phyloP scores from a whole-genome alignment of 2,888 invertebrate genomes.

The Heliothis peltigera region DNA sequence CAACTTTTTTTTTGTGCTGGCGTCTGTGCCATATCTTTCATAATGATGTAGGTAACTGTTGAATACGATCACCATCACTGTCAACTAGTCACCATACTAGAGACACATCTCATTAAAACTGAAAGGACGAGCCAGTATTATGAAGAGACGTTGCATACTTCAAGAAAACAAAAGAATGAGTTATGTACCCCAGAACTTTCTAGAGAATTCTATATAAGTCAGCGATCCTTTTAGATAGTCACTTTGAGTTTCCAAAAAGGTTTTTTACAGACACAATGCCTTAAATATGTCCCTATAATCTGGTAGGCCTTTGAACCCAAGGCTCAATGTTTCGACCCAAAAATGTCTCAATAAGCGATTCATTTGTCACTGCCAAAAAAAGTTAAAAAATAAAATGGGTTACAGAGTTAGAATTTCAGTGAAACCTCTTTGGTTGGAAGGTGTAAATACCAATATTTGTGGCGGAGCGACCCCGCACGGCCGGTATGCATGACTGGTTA shows the following conservation, averaged over 20 bases:
- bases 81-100: not conserved
- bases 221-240: not conserved
- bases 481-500: conserved; percentile 22
- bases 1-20: too few species aligned
- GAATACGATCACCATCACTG: not conserved
- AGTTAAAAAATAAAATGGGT: conserved; percentile 21
- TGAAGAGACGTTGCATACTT: too few species aligned
- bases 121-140: not conserved
- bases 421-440: conserved; percentile 14
- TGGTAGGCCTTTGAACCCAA: conserved; percentile 17
- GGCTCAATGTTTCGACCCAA: conserved; percentile 22
- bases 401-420: conserved; percentile 30
- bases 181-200: not conserved
- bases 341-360: conserved; percentile 22
- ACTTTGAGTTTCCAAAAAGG: not conserved
- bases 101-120: too few species aligned
- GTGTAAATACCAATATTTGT: conserved; percentile 44
- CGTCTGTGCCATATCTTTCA: too few species aligned
- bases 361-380: conserved; percentile 33
- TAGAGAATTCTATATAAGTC: not conserved
- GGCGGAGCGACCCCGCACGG: conserved; percentile 10
- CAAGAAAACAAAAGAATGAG: too few species aligned
- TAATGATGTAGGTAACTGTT: too few species aligned
- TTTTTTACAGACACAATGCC: not conserved
- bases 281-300: not conserved